Conservation (phyloP, 2,888 invertebrate species). For the Apocheima hispidaria region DNA sequence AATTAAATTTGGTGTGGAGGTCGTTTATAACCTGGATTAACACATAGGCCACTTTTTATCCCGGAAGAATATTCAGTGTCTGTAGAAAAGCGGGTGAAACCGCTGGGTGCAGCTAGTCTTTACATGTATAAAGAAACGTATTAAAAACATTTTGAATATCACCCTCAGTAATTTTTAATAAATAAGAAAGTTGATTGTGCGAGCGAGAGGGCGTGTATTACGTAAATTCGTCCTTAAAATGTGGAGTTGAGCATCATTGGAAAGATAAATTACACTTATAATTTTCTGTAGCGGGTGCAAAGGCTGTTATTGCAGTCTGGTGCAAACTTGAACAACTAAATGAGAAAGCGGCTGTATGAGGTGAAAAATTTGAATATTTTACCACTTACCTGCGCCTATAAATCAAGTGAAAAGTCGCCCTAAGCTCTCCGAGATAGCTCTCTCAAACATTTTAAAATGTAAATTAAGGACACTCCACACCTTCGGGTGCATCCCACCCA, state of each 20-base stretch:
- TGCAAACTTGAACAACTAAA: conserved; percentile 61
- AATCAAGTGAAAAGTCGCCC: conserved; percentile 80
- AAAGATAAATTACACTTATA: conserved; percentile 28
- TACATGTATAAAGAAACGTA: too few species aligned
- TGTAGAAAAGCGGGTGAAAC: too few species aligned
- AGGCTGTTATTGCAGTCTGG: conserved; percentile 65
- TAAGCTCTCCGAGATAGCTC: conserved; percentile 78
- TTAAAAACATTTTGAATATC: too few species aligned
- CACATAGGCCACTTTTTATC: too few species aligned
- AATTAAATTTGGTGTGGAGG: too few species aligned
- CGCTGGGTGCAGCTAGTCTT: too few species aligned
- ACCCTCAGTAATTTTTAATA: too few species aligned
- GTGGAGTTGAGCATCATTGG: conserved; percentile 11
- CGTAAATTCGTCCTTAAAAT: too few species aligned
- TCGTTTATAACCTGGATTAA: too few species aligned
- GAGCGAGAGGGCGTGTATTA: too few species aligned
- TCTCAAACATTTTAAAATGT: conserved; percentile 81
- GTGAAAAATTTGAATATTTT: conserved; percentile 81
- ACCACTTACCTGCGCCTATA: conserved; percentile 83
- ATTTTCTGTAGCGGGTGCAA: conserved; percentile 36
- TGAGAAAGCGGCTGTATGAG: conserved; percentile 53
- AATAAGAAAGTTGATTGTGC: too few species aligned
- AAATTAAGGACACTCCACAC: conserved; percentile 69
- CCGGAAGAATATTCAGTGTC: too few species aligned
- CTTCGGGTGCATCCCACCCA: conserved; percentile 25